Conservation (phyloP, 1,140 invertebrate species). For the Drusus annulatus region DNA sequence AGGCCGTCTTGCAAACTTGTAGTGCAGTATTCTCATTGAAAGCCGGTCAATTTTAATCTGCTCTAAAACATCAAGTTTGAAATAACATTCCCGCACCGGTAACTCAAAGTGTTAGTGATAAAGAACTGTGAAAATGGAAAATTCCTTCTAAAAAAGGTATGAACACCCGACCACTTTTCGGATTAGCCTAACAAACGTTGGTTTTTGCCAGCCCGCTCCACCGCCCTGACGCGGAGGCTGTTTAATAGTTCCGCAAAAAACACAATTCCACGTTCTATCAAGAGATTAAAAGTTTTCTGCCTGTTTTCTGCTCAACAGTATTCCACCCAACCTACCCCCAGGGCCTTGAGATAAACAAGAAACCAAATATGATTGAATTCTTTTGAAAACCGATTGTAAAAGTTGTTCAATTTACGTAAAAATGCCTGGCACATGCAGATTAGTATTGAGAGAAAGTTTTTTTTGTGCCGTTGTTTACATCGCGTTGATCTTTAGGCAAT, state of each 20-base stretch:
- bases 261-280: slow-evolving; percentile 11
- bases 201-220: not conserved
- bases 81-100: slow-evolving; percentile 12
- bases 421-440: no score
- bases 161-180: slow-evolving; percentile 31
- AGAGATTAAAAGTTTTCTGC: slow-evolving; percentile 32
- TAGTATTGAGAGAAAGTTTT: no score
- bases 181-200: slow-evolving; percentile 28
- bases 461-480: no score
- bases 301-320: no score
- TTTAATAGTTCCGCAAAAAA: slow-evolving; percentile 34
- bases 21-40: no score
- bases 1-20: no score
- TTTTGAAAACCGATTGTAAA: no score
- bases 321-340: no score
- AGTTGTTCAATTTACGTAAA: no score
- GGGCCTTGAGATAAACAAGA: no score
- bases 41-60: not conserved
- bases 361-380: no score
- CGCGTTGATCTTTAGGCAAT: no score
- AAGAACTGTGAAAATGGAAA: slow-evolving; percentile 29
- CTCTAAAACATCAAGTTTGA: not conserved
- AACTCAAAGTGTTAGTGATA: slow-evolving; percentile 12
- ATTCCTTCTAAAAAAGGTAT: not conserved
- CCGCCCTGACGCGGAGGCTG: not conserved